Evolutionary conservation across 2,113 vertebrate species (phyloP).

Genomic region (Rynchops niger): DNA sequence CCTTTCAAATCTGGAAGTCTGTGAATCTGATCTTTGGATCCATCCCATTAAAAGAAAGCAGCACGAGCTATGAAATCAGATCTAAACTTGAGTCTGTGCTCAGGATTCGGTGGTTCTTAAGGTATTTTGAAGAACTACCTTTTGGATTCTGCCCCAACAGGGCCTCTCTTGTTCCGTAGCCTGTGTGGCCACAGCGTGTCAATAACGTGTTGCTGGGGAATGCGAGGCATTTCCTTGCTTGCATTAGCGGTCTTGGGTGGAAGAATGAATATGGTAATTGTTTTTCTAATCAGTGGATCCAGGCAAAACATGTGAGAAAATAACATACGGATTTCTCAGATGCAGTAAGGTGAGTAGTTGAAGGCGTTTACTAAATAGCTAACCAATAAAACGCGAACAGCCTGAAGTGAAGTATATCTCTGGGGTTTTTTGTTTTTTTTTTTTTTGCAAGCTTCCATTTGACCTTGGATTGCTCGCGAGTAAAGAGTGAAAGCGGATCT

Average conservation of each 20-base stretch:
- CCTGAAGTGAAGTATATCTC: background rate
- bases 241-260: background rate
- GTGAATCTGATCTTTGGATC: background rate
- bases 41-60: background rate
- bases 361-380: background rate
- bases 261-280: constrained; percentile 20
- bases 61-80: background rate
- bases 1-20: background rate
- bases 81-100: background rate
- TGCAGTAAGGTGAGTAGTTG: background rate
- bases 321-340: background rate
- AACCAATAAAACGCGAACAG: background rate
- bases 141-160: background rate
- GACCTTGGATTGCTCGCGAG: background rate
- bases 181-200: background rate
- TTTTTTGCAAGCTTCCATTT: background rate
- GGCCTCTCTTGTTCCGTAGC: background rate
- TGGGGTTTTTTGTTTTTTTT: too few species aligned
- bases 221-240: constrained; percentile 28
- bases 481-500: background rate
- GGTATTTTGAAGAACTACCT: background rate
- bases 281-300: background rate
- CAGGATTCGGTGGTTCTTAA: background rate
- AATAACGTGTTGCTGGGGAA: background rate
- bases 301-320: background rate